Percentiles rank a stretch among this genome's conserved stretches.
phyloP scores from a whole-genome alignment of 2,888 invertebrate species.

The Anoplius nigerrimus region DNA sequence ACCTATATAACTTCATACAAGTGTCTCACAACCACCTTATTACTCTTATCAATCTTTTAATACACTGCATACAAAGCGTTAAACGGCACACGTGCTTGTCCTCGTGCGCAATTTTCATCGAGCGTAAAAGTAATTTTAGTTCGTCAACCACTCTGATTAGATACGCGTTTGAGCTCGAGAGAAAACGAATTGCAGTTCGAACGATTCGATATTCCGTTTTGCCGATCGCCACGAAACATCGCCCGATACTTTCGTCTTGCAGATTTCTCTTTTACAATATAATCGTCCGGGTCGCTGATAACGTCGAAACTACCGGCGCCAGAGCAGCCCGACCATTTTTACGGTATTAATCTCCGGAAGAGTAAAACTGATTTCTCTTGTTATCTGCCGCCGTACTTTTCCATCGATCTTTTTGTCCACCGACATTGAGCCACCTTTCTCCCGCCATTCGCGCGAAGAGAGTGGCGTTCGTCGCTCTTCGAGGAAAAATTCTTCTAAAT shows the following conservation, averaged over 20 bases:
- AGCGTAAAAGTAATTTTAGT: too few relatives aligned
- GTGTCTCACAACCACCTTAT: too few relatives aligned
- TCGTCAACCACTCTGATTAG: too few relatives aligned
- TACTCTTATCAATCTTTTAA: too few relatives aligned
- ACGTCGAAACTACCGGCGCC: constrained; percentile 33
- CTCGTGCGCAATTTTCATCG: too few relatives aligned
- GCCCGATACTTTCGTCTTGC: constrained; percentile 43
- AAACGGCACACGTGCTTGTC: too few relatives aligned
- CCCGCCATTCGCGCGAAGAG: not conserved
- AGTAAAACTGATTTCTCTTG: constrained; percentile 45
- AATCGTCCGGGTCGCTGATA: constrained; percentile 36
- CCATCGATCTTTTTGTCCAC: not conserved
- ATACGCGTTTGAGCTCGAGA: too few relatives aligned
- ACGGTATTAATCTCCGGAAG: not conserved
- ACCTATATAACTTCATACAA: too few relatives aligned
- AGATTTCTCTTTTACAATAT: constrained; percentile 46
- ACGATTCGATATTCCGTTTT: too few relatives aligned
- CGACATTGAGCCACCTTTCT: constrained; percentile 16
- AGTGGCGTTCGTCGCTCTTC: not conserved
- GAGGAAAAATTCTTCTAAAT: constrained; percentile 3
- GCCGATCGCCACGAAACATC: too few relatives aligned
- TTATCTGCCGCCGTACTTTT: constrained; percentile 1
- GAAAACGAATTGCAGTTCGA: too few relatives aligned
- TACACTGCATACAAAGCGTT: too few relatives aligned
- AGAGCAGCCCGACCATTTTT: not conserved